Evolutionary conservation across 2,888 invertebrate species (phyloP), one percentile per base, ranked within the genome.

Genomic region (Nephrotoma appendiculata): DNA sequence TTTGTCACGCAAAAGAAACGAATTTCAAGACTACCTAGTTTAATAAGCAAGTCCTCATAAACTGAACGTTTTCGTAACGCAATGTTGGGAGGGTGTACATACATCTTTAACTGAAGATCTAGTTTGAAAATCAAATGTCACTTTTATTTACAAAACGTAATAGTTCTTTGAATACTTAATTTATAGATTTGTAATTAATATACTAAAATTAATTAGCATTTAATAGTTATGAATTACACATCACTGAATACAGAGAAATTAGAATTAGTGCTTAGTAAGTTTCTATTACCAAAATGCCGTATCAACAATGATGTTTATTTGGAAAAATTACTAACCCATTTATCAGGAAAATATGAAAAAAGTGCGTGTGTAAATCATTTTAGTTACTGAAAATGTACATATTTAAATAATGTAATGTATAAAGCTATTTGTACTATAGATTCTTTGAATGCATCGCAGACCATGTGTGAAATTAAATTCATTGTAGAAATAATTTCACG

Each of bases 231-330:
- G 52, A 31, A 31, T 71, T 7, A 3, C 9, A 71, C 31, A 31
- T 7, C 19, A 31, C 19, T 71, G 31, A 9, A 31, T 71, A 71
- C 31, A 9, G 31, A 71, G 31, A 86, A 86, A 83, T 83, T 86
- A 2, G 44, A 86, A 83, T 12, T 15, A 43, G 83, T 87, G 7
- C 86, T 87, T 52, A 85, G 86, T 9, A 19, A 41, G 1, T 87
- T 87, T 43, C 43, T 87, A 3, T 41, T 93, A 87, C 93, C 94
- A 0, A 91, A 93, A 88, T 95, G 94, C 91, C 93, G 93, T 88
- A 92, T 93, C 85, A 91, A 93, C 90, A 90, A 94, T 90, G 94
- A 93, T 90, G 94, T 94, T 88, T 95, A 95, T 90, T 93, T 94
- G 87, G 95, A 95, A 89, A 93, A 93, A 88, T 91, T 95, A 85